Evolutionary conservation across 2,113 vertebrate species (phyloP).

Genomic region (Cebidichthys violaceus): DNA sequence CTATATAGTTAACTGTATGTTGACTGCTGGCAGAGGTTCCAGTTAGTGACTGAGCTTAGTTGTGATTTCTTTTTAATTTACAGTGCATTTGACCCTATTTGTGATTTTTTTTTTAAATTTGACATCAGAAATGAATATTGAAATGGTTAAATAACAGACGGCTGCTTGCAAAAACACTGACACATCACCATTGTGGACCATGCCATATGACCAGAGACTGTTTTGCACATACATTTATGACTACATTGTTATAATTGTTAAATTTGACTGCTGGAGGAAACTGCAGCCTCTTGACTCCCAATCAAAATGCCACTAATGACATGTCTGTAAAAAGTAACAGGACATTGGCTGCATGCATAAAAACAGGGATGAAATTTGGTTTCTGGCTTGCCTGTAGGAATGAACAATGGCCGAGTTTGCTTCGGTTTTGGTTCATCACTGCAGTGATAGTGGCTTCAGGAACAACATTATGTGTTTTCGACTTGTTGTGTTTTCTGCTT

Average conservation of each 20-base stretch:
- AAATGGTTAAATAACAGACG: not conserved
- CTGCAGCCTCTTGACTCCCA: not conserved
- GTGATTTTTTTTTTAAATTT: not conserved
- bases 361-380: not conserved
- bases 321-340: not conserved
- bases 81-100: too few species aligned
- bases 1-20: not conserved
- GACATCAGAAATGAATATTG: not conserved
- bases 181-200: not conserved
- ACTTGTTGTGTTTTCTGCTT: not conserved
- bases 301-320: slow-evolving; percentile 30
- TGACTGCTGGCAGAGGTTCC: not conserved
- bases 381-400: not conserved
- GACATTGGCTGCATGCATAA: not conserved
- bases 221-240: slow-evolving; percentile 2
- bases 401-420: not conserved
- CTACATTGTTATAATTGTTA: not conserved
- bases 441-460: not conserved
- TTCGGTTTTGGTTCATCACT: not conserved
- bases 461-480: not conserved
- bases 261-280: not conserved
- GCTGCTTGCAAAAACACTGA: not conserved
- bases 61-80: too few species aligned
- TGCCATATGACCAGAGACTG: not conserved
- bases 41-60: not conserved